Conservation (phyloP, 2,113 vertebrate species). For the Gambusia affinis region DNA sequence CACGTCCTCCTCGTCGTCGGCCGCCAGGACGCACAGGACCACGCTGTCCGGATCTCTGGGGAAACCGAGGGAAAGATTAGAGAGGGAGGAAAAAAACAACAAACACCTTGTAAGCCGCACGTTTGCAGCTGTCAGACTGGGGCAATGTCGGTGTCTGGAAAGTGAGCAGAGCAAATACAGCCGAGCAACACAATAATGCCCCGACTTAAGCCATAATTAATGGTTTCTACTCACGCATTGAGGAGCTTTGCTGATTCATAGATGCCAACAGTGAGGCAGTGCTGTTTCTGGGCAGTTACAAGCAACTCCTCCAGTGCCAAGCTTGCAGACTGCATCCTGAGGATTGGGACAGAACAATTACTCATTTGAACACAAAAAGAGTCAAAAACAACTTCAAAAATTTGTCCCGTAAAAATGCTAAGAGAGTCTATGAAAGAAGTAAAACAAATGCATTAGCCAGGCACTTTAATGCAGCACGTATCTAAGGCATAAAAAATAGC, state of each 20-base stretch:
- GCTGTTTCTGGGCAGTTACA: constrained; percentile 69
- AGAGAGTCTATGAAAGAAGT: too few species aligned
- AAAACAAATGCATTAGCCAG: too few species aligned
- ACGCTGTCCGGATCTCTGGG: constrained; percentile 92
- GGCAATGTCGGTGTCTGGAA: not conserved
- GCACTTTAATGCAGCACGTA: not conserved
- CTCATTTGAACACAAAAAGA: not conserved
- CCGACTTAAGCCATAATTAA: not conserved
- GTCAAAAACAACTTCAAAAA: not conserved
- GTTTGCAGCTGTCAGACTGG: not conserved
- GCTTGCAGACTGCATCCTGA: constrained; percentile 65
- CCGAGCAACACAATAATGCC: not conserved
- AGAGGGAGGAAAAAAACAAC: not conserved
- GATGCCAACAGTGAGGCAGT: constrained; percentile 71
- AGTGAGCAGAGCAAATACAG: not conserved
- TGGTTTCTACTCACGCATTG: constrained; percentile 58
- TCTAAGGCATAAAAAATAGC: not conserved
- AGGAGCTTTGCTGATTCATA: constrained; percentile 76
- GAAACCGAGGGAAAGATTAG: not conserved
- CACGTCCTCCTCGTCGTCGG: constrained; percentile 86
- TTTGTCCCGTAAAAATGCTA: not conserved
- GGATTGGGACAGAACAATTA: not conserved
- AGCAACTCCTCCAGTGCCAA: constrained; percentile 73
- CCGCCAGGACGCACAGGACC: constrained; percentile 89
- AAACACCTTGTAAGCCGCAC: not conserved